Evolutionary conservation across 2,888 invertebrate genomes (phyloP).

Genomic region (Sarcophaga rosellei): DNA sequence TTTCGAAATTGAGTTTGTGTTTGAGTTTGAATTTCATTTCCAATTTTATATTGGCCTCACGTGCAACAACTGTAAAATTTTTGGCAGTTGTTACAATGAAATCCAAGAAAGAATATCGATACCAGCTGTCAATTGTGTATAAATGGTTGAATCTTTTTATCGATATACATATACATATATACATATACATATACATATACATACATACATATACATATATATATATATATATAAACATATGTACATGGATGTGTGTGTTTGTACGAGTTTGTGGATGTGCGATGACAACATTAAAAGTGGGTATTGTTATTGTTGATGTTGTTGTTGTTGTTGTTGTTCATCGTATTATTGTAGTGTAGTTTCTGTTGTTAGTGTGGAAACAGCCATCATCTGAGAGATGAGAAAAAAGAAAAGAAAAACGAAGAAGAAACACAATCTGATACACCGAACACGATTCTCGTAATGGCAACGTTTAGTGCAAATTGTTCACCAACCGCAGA

Average conservation of each 20-base stretch:
- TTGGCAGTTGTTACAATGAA: conserved; percentile 67
- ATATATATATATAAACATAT: too few species aligned
- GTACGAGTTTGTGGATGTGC: conserved; percentile 1
- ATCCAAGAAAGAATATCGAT: conserved; percentile 62
- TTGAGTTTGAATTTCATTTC: conserved; percentile 46
- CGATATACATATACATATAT: not conserved
- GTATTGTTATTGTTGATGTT: conserved; percentile 29
- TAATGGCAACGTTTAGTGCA: conserved; percentile 67
- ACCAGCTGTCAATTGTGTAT: conserved; percentile 66
- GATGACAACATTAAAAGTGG: conserved; percentile 47
- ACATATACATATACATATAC: too few species aligned
- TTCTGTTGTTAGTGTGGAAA: conserved; percentile 38
- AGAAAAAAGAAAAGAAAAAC: not conserved
- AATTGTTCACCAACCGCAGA: conserved; percentile 64
- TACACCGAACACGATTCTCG: conserved; percentile 63
- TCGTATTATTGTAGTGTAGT: not conserved
- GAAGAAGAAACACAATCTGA: conserved; percentile 44
- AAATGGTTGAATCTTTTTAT: conserved; percentile 19
- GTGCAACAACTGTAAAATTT: conserved; percentile 67
- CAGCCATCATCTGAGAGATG: conserved; percentile 41
- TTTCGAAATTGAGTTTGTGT: conserved; percentile 24
- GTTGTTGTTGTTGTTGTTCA: conserved; percentile 3
- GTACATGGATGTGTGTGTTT: not conserved
- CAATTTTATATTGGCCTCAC: conserved; percentile 66
- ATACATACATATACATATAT: too few species aligned